Conservation (phyloP, 1,140 invertebrate genomes). For the Microplitis mediator region DNA sequence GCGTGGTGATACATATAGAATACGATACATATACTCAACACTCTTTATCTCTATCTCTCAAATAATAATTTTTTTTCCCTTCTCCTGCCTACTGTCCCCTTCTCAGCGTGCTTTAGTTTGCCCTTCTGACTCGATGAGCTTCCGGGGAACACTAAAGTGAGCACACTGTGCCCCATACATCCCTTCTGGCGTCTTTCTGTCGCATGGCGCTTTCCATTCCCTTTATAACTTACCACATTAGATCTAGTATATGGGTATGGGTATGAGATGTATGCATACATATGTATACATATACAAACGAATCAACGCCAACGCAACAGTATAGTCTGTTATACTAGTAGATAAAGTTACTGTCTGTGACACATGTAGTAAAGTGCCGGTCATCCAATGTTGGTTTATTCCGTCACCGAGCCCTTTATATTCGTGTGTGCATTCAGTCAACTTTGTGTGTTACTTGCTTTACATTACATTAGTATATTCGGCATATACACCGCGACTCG, state of each 20-base stretch:
- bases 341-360: neutral
- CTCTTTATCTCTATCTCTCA: neutral
- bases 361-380: constrained; percentile 1
- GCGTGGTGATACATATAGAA: constrained; percentile 24
- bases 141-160: neutral
- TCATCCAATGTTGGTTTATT: constrained; percentile 6
- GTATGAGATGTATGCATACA: no score
- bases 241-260: neutral
- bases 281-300: neutral
- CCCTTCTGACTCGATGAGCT: constrained; percentile 10
- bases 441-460: no score
- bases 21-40: constrained; percentile 2
- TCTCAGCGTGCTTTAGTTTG: neutral
- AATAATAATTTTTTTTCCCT: neutral
- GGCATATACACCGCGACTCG: neutral
- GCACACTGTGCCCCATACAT: no score
- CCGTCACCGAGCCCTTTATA: constrained; percentile 1
- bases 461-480: neutral
- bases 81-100: neutral
- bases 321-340: no score
- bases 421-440: neutral
- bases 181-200: no score
- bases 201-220: no score
- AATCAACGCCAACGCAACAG: no score
- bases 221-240: neutral